Percentiles rank a stretch among this genome's conserved stretches.
Evolutionary conservation across 2,797 vertebrate genomes (phyloP).

Genomic region (Micromesistius poutassou): DNA sequence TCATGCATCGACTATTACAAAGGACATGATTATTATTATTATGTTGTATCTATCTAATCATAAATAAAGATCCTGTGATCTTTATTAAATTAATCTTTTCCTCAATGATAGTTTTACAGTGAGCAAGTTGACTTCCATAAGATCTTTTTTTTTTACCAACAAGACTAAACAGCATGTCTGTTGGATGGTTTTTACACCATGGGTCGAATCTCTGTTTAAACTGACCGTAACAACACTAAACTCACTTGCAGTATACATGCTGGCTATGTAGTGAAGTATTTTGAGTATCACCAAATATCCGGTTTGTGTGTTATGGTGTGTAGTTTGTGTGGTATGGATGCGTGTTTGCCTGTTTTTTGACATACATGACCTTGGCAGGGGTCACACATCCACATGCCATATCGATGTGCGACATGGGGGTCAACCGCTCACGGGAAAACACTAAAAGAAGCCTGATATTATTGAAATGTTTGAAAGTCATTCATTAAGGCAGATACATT

Average conservation of each 20-base stretch:
- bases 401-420: not conserved
- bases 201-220: not conserved
- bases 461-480: not conserved
- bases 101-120: not conserved
- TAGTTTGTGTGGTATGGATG: not conserved
- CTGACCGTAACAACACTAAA: not conserved
- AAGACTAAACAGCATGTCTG: not conserved
- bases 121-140: not conserved
- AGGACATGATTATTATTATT: not conserved
- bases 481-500: not conserved
- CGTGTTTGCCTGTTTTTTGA: not conserved
- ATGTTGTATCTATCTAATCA: not conserved
- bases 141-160: no score
- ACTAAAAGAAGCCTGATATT: not conserved
- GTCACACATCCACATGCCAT: conserved; percentile 9
- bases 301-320: not conserved
- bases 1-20: not conserved
- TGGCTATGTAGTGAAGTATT: no score
- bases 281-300: not conserved
- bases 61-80: no score
- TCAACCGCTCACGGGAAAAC: not conserved
- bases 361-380: conserved; percentile 5
- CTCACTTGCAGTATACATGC: no score
- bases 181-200: not conserved
- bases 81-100: no score